Conservation (phyloP, 1,140 invertebrate genomes). For the Drosophila ironensis region DNA sequence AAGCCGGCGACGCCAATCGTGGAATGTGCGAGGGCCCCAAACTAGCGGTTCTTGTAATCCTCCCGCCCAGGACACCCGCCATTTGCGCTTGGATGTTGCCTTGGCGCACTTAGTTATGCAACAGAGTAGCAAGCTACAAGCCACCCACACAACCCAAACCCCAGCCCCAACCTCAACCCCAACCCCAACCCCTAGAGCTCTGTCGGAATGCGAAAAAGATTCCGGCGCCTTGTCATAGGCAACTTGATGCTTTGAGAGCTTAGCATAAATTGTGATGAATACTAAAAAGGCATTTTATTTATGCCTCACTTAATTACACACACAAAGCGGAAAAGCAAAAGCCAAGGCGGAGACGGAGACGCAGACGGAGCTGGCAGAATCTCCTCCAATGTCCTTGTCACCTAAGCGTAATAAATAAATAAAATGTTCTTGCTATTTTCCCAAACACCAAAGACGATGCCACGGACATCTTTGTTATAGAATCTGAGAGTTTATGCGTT, state of each 20-base stretch:
- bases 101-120: constrained; percentile 69
- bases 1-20: constrained; percentile 54
- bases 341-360: neutral
- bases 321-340: constrained; percentile 33
- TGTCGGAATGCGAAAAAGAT: constrained; percentile 35
- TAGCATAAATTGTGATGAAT: constrained; percentile 82
- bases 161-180: constrained; percentile 5
- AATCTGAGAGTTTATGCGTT: constrained; percentile 17
- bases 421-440: constrained; percentile 57
- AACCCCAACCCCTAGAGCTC: neutral
- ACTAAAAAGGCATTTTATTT: constrained; percentile 81
- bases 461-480: neutral
- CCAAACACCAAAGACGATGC: constrained; percentile 22
- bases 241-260: constrained; percentile 78
- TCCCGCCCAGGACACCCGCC: constrained; percentile 4
- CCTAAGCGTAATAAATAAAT: constrained; percentile 73
- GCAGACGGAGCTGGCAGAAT: constrained; percentile 17
- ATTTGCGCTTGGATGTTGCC: constrained; percentile 27
- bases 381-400: constrained; percentile 64
- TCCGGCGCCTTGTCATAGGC: constrained; percentile 45
- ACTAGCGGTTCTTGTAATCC: constrained; percentile 44
- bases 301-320: constrained; percentile 77
- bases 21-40: constrained; percentile 42
- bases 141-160: constrained; percentile 1
- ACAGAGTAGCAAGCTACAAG: constrained; percentile 54